Conservation (phyloP, 2,797 vertebrate genomes). For the Diceros bicornis region DNA sequence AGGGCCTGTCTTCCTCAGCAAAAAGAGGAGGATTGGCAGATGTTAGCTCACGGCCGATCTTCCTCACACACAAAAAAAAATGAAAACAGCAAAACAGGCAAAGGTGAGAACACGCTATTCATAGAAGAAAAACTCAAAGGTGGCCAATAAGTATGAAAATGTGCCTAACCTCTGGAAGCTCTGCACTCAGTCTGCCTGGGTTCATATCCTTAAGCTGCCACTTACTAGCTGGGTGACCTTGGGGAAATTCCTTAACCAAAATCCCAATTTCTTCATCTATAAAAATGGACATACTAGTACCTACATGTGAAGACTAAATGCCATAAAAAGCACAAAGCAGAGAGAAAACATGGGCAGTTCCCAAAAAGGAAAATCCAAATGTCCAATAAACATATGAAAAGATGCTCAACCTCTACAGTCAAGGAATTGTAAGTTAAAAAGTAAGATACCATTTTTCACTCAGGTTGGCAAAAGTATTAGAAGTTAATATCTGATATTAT, state of each 20-base stretch:
- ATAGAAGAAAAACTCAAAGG: background rate
- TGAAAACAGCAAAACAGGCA: background rate
- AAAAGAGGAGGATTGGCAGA: background rate
- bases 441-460: background rate
- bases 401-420: background rate
- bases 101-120: background rate
- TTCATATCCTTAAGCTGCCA: background rate
- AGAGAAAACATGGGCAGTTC: background rate
- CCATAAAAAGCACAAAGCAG: constrained; percentile 13
- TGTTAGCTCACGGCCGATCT: too few species aligned
- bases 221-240: background rate
- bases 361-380: background rate
- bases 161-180: background rate
- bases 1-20: too few species aligned
- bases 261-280: background rate
- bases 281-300: background rate
- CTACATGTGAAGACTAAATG: background rate
- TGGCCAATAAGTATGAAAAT: background rate
- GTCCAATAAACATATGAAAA: background rate
- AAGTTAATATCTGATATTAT: background rate
- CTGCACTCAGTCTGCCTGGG: background rate
- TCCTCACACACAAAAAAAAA: background rate
- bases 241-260: background rate
- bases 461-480: background rate
- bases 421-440: background rate